Conservation (phyloP, 2,113 vertebrate species). For the Oenanthe melanoleuca region DNA sequence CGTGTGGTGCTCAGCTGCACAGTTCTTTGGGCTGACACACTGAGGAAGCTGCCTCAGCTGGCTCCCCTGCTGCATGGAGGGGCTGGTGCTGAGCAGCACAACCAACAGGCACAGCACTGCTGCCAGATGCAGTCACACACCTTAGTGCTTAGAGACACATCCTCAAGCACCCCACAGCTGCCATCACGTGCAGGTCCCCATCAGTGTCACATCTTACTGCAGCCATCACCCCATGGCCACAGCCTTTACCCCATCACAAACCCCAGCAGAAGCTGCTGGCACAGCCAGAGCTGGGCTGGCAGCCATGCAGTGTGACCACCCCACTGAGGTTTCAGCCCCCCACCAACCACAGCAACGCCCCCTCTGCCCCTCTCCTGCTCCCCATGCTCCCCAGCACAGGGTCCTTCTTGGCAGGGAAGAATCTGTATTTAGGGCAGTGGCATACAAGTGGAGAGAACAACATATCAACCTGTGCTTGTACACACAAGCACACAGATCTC, state of each 20-base stretch:
- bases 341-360: accelerated
- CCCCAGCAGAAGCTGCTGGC: accelerated
- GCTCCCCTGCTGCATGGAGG: not conserved
- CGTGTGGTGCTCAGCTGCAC: accelerated
- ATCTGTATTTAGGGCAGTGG: not conserved
- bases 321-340: not conserved
- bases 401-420: not conserved
- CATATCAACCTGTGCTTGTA: not conserved
- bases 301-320: accelerated
- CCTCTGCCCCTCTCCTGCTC: not conserved
- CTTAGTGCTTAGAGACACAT: not conserved
- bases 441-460: not conserved
- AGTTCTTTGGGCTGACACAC: not conserved
- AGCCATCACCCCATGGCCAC: not conserved
- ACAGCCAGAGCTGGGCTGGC: not conserved
- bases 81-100: not conserved
- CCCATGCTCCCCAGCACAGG: not conserved
- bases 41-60: not conserved
- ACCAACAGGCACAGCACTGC: accelerated
- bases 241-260: not conserved
- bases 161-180: not conserved
- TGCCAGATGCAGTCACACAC: not conserved
- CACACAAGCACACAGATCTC: not conserved
- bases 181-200: not conserved
- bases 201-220: not conserved